Conservation (phyloP, 2,113 vertebrate genomes). For the Heliornis fulica region DNA sequence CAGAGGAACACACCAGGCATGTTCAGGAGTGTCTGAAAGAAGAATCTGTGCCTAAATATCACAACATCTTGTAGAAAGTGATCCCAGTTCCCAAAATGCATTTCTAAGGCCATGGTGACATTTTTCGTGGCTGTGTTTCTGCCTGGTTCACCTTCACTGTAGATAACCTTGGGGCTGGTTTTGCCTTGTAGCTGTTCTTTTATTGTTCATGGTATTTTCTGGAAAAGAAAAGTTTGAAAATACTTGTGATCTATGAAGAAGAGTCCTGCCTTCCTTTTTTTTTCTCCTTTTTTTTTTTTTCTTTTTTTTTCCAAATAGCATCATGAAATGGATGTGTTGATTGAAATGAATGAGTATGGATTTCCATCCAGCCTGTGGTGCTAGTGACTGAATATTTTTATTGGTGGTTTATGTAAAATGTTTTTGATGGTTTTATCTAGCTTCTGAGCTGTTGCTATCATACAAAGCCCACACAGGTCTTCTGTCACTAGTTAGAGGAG, state of each 20-base stretch:
- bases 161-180: neutral
- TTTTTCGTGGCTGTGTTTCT: neutral
- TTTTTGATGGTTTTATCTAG: neutral
- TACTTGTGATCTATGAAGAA: neutral
- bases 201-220: neutral
- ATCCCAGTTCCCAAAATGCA: neutral
- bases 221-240: neutral
- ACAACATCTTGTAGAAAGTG: neutral
- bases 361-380: neutral
- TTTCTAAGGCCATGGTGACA: neutral
- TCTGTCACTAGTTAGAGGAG: neutral
- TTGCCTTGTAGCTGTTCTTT: neutral
- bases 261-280: neutral
- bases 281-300: no score
- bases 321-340: no score
- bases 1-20: neutral
- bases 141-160: neutral
- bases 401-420: neutral
- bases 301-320: no score
- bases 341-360: neutral
- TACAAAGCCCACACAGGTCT: neutral
- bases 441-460: neutral
- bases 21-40: neutral
- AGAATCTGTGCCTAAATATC: neutral
- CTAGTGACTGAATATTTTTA: neutral